These are phyloP conservation scores for Perognathus longimembris DNA, from an alignment of 2,113 vertebrate genomes.

Conservation along the genomic window DNA sequence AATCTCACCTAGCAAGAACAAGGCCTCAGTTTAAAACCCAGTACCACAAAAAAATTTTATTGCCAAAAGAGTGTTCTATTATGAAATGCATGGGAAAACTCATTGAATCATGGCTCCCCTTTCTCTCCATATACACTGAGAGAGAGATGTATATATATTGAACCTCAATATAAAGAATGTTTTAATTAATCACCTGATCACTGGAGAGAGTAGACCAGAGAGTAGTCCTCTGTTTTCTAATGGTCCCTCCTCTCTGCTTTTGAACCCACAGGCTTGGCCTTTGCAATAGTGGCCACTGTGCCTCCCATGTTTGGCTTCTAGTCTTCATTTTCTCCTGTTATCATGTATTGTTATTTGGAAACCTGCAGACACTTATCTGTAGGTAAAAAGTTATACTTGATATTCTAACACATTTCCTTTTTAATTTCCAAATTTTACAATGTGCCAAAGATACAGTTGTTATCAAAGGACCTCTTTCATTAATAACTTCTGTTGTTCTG, in stretches of 20 bases:
- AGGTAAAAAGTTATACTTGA: slow-evolving; percentile 85
- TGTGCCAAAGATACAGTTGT: background rate
- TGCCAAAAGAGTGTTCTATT: background rate
- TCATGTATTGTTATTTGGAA: slow-evolving; percentile 97
- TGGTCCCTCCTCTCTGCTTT: background rate
- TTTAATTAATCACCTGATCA: background rate
- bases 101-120: background rate
- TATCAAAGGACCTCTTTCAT: background rate
- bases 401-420: background rate
- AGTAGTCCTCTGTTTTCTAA: background rate
- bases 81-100: background rate
- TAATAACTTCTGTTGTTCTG: background rate
- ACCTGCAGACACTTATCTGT: slow-evolving; percentile 97
- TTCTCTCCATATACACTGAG: background rate
- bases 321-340: slow-evolving; percentile 97
- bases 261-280: slow-evolving; percentile 92
- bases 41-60: background rate
- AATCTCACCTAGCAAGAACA: too few species aligned
- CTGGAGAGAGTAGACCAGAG: background rate
- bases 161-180: background rate
- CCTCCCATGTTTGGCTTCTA: slow-evolving; percentile 97
- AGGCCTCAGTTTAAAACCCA: too few species aligned
- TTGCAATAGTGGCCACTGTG: slow-evolving; percentile 95
- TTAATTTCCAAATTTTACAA: slow-evolving; percentile 16
- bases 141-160: background rate